Percentiles rank a stretch among this genome's conserved stretches.
phyloP scores from a whole-genome alignment of 37 sponge, comb jelly and placozoan species.

The Halichondria panicea region DNA sequence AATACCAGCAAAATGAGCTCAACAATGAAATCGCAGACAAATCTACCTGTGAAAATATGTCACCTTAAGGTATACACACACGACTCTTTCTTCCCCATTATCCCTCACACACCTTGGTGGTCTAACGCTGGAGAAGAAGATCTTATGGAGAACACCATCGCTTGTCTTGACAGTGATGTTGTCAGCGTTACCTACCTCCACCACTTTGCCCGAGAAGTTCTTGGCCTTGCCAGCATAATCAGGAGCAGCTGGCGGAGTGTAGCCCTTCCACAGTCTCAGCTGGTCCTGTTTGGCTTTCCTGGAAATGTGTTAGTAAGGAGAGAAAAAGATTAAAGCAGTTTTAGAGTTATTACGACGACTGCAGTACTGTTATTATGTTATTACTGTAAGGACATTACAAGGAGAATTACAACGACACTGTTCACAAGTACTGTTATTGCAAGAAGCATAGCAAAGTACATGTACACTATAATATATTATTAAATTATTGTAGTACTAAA shows the following conservation, averaged over 20 bases:
- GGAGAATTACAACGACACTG: no score
- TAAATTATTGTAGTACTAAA: no score
- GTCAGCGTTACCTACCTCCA: slow-evolving; percentile 94
- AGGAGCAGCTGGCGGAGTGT: slow-evolving; percentile 9
- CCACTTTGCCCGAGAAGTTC: slow-evolving; percentile 71
- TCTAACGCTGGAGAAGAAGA: slow-evolving; percentile 89
- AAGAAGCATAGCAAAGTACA: no score
- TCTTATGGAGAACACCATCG: slow-evolving; percentile 73
- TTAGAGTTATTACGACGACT: not conserved
- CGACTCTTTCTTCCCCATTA: not conserved
- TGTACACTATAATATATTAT: no score
- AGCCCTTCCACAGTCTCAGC: slow-evolving; percentile 78
- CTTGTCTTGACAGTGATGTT: slow-evolving; percentile 77
- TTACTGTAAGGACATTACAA: no score
- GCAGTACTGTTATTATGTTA: not conserved
- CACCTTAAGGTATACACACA: not conserved
- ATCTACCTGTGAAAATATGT: no score
- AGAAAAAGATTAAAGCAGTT: no score
- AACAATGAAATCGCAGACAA: no score
- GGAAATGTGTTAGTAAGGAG: not conserved
- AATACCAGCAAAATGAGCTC: no score
- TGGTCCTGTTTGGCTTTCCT: slow-evolving; percentile 76
- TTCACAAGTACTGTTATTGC: no score
- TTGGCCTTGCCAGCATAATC: slow-evolving; percentile 33
- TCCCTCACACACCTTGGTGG: slow-evolving; percentile 68